These are phyloP conservation scores for Sminthurides aquaticus DNA, from an alignment of 2,888 invertebrate genomes.

Conservation along the genomic window DNA sequence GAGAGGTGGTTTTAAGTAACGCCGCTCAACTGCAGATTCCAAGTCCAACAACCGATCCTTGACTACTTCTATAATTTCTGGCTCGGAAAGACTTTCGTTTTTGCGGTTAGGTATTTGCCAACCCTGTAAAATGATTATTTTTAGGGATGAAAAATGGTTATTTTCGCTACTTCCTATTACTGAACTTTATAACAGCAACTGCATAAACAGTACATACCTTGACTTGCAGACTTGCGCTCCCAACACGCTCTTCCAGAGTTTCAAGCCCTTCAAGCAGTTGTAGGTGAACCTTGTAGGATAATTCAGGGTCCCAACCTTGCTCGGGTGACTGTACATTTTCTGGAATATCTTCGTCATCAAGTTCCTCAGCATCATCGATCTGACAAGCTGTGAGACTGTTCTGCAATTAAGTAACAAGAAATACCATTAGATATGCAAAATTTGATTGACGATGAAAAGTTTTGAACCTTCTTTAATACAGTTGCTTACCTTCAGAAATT, in stretches of 20 bases:
- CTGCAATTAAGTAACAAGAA: constrained; percentile 9
- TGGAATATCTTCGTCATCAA: constrained; percentile 30
- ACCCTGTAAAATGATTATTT: constrained; percentile 22
- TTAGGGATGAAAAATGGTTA: too few species aligned
- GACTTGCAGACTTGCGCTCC: constrained; percentile 71
- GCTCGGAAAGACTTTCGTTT: constrained; percentile 22
- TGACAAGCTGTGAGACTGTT: constrained; percentile 12
- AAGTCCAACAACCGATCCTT: constrained; percentile 68
- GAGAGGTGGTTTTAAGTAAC: constrained; percentile 88
- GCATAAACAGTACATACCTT: constrained; percentile 55
- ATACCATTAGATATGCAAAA: not conserved
- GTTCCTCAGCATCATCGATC: constrained; percentile 26
- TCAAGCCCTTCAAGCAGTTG: constrained; percentile 74
- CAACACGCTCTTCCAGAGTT: constrained; percentile 78
- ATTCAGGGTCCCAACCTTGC: constrained; percentile 56
- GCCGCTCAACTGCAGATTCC: constrained; percentile 82
- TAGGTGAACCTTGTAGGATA: constrained; percentile 74
- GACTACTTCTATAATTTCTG: constrained; percentile 52
- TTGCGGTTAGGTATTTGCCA: constrained; percentile 25
- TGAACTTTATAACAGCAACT: too few species aligned
- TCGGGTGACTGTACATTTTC: constrained; percentile 43
- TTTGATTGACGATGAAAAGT: not conserved
- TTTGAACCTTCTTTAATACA: too few species aligned
- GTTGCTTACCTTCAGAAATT: constrained; percentile 27
- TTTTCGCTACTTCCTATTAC: too few species aligned